A percentile compares a stretch with the other conserved stretches of the same genome.
phyloP scores from a whole-genome alignment of 2,888 invertebrate genomes.

The Lamproptera curius region DNA sequence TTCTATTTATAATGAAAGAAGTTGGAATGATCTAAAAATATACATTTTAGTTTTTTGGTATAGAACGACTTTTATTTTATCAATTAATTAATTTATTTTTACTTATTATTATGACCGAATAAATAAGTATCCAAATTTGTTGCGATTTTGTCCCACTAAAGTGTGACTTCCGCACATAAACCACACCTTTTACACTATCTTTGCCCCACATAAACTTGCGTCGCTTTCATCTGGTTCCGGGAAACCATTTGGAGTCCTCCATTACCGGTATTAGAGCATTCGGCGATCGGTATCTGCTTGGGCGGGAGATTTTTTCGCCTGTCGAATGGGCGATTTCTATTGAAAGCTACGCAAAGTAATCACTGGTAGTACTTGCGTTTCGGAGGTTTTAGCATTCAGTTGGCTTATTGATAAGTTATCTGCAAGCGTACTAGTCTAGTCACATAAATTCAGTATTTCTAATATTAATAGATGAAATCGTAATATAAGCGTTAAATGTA shows the following conservation, averaged over 20 bases:
- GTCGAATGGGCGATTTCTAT: not conserved
- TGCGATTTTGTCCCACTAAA: not conserved
- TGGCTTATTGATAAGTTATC: too few relatives aligned
- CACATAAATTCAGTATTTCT: too few relatives aligned
- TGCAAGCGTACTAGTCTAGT: too few relatives aligned
- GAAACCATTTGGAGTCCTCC: conserved; percentile 74
- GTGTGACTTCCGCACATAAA: too few relatives aligned
- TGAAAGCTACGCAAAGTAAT: not conserved
- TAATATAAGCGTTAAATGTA: too few relatives aligned
- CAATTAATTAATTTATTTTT: not conserved
- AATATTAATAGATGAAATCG: too few relatives aligned
- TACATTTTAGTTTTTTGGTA: not conserved
- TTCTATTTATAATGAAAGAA: not conserved
- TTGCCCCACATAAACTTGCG: not conserved
- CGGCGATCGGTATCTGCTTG: conserved; percentile 30
- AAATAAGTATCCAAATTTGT: not conserved
- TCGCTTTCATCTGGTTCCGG: conserved; percentile 25
- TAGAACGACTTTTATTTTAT: too few relatives aligned
- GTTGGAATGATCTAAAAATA: not conserved
- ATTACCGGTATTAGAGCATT: conserved; percentile 68
- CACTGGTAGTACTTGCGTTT: not conserved
- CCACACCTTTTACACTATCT: too few relatives aligned
- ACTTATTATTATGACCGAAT: not conserved
- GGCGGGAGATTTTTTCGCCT: conserved; percentile 9
- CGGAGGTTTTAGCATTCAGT: too few relatives aligned